A percentile compares a stretch with the other conserved stretches of the same genome.
These are phyloP conservation scores for Anolis sagrei DNA, from an alignment of 2,113 vertebrate species.

Conservation along the genomic window DNA sequence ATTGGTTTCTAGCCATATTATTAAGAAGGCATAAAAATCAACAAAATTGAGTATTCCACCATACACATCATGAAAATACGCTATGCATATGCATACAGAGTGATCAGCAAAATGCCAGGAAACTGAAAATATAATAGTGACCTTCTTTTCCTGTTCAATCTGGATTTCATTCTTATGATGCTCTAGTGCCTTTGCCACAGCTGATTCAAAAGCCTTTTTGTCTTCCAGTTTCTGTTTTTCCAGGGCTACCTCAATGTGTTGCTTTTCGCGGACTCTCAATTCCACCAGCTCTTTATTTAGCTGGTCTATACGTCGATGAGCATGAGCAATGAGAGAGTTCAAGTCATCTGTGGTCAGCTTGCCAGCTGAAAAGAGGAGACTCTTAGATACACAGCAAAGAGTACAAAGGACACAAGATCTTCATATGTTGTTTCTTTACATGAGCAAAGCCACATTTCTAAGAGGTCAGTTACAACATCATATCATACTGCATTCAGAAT, in stretches of 20 bases:
- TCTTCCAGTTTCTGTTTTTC: conserved; percentile 91
- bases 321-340: conserved; percentile 93
- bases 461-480: neutral
- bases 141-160: conserved; percentile 91
- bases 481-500: neutral
- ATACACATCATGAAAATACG: neutral
- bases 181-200: conserved; percentile 83
- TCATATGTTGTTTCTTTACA: accelerated
- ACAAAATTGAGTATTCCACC: neutral
- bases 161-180: conserved; percentile 82
- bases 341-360: conserved; percentile 88
- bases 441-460: neutral
- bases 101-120: accelerated
- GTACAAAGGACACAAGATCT: accelerated
- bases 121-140: conserved; percentile 48
- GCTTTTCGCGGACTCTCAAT: conserved; percentile 89
- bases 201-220: conserved; percentile 80
- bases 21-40: neutral
- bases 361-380: conserved; percentile 77
- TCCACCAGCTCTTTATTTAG: conserved; percentile 90
- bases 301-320: conserved; percentile 95
- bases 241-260: conserved; percentile 87
- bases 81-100: neutral
- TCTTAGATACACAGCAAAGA: neutral
- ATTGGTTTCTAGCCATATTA: neutral